Conservation (phyloP, 2,113 vertebrate species). For the Crotophaga sulcirostris region DNA sequence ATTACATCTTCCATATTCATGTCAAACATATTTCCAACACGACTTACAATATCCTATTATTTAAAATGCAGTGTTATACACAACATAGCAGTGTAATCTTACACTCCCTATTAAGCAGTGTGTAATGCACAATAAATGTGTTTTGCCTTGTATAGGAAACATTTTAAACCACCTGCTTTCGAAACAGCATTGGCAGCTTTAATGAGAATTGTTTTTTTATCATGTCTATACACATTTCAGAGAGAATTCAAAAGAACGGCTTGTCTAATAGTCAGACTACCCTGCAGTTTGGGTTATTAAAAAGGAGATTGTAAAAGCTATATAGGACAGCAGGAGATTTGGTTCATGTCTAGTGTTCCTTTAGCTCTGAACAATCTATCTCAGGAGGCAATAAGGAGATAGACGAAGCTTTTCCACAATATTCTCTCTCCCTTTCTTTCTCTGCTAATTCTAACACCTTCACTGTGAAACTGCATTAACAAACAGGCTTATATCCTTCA, state of each 20-base stretch:
- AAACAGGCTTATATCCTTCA: conserved; percentile 39
- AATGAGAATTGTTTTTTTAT: conserved; percentile 71
- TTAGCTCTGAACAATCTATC: conserved; percentile 70
- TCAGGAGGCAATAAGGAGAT: conserved; percentile 72
- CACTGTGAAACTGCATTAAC: conserved; percentile 65
- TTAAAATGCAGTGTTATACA: conserved; percentile 36
- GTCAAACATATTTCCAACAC: conserved; percentile 54
- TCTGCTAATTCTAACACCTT: conserved; percentile 69
- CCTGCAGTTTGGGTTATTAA: conserved; percentile 67
- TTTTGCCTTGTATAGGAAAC: conserved; percentile 57
- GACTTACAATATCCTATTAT: conserved; percentile 56
- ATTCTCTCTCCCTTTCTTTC: conserved; percentile 43
- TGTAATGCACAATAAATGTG: conserved; percentile 39
- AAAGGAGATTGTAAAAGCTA: conserved; percentile 73
- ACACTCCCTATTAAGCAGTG: conserved; percentile 51
- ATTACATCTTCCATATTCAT: conserved; percentile 56
- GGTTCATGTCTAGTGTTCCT: conserved; percentile 60
- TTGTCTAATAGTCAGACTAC: conserved; percentile 64
- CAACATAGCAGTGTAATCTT: conserved; percentile 47
- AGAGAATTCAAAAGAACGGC: conserved; percentile 59
- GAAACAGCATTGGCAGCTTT: conserved; percentile 70
- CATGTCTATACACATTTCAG: conserved; percentile 46
- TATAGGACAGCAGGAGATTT: conserved; percentile 74
- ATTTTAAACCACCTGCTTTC: conserved; percentile 62
- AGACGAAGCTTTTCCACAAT: conserved; percentile 64